Base-by-base conservation (phyloP, 2,797 vertebrate genomes). In the Chromobotia macracanthus region DNA sequence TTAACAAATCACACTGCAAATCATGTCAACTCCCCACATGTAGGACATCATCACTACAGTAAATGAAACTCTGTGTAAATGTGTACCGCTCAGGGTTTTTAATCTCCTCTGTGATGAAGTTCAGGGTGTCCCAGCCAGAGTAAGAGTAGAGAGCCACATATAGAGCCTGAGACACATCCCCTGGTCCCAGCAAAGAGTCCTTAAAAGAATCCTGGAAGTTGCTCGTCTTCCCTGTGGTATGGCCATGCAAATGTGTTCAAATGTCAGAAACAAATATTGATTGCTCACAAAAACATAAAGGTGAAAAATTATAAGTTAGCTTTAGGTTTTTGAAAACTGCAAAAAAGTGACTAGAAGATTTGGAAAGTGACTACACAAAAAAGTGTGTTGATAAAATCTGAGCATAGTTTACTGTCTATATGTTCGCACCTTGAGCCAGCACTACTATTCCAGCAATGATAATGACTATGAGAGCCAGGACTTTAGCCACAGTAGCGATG, bases 51-150 rank as follows among this genome's bases (percentile, higher is more conserved):
- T 60, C 60, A 18, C 10, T 15, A 50, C 68, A n/a, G 77, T 16
- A 83, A 84, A 68, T 15, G 2, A 1, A 38, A 48, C 35, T 60
- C 0, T 50, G 53, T 31, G n/a, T 48, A 44, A n/a, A 50, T 60
- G 55, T 8, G 0, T 80, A 95, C 94, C 93, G 94, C 80, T 95
- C 90, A 65, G 94, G 94, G 83, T 95, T 90, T 86, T 94, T 92
- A 82, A 95, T 90, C 88, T 95, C 94, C 87, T 95, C 94, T 4
- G 94, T 95, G 82, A 95, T 93, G 84, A 92, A 95, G 90, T 95
- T 95, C 60, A 95, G 91, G 0, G 94, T 94, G 81, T 95, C 94
- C 94, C 94, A 95, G 61, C 94, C 94, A 0, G 94, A 94, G 86
- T 95, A 95, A 3, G 94, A 94, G 82, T 94, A 95, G 0, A 95